A percentile compares a stretch with the other conserved stretches of the same genome.
Conservation (phyloP, 1,140 invertebrate genomes). For the Melanaphis sacchari region DNA sequence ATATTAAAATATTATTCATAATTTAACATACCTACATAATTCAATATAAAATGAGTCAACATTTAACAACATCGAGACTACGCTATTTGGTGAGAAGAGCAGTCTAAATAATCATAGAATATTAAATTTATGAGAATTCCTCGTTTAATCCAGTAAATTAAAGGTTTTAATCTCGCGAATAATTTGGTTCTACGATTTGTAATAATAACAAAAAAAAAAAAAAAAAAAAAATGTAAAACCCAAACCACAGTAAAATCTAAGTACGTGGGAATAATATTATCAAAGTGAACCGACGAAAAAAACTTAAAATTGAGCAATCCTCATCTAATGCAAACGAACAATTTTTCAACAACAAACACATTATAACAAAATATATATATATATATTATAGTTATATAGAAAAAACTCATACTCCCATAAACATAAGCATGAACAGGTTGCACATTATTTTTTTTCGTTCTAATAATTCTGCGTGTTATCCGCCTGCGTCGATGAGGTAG, state of each 20-base stretch:
- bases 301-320: neutral
- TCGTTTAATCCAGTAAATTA: neutral
- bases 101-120: neutral
- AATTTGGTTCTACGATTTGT: neutral
- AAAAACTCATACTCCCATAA: neutral
- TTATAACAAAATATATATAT: neutral
- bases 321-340: neutral
- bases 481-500: neutral
- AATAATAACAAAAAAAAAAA: neutral
- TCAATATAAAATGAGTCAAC: neutral
- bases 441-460: neutral
- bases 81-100: neutral
- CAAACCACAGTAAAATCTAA: neutral
- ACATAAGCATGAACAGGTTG: neutral
- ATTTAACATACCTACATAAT: neutral
- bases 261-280: neutral
- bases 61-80: neutral
- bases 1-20: neutral
- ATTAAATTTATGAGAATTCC: neutral
- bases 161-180: neutral
- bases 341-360: neutral
- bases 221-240: neutral
- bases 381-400: neutral
- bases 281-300: neutral
- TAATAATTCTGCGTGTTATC: neutral